Percentiles rank a stretch among this genome's conserved stretches.
Conservation (phyloP, 2,113 vertebrate genomes). For the Lonchura striata region DNA sequence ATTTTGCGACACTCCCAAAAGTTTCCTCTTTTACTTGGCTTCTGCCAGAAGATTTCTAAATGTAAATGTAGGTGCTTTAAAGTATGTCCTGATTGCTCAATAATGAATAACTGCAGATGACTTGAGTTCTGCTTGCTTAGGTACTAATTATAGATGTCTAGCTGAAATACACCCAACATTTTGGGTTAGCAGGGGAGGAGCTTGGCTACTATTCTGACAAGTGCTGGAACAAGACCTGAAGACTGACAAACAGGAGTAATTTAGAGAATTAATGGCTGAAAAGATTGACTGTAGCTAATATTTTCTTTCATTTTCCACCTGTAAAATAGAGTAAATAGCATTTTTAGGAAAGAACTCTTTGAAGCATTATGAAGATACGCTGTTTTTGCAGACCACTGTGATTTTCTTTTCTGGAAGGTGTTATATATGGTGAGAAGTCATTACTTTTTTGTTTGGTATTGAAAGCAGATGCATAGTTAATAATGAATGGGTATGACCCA, state of each 20-base stretch:
- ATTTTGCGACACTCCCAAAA: not conserved
- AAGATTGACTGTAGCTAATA: not conserved
- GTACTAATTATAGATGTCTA: constrained; percentile 16
- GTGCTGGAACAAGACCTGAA: not conserved
- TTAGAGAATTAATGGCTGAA: not conserved
- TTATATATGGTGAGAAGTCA: not conserved
- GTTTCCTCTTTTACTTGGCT: not conserved
- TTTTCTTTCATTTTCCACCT: not conserved
- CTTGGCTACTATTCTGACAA: not conserved
- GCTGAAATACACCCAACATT: not conserved
- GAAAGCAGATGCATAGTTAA: constrained; percentile 38
- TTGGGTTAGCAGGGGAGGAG: not conserved
- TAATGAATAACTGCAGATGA: not conserved
- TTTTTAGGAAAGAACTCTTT: not conserved
- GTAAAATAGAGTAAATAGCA: not conserved
- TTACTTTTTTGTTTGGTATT: constrained; percentile 20
- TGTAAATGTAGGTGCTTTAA: constrained; percentile 4
- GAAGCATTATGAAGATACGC: not conserved
- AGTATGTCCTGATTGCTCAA: not conserved
- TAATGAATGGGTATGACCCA: not conserved
- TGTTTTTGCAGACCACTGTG: not conserved
- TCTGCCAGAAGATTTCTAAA: not conserved
- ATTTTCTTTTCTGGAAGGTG: not conserved
- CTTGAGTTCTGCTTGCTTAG: not conserved
- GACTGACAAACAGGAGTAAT: not conserved